A percentile compares a stretch with the other conserved stretches of the same genome.
Evolutionary conservation across 2,888 invertebrate species (phyloP).

Genomic region (Eilema depressum): DNA sequence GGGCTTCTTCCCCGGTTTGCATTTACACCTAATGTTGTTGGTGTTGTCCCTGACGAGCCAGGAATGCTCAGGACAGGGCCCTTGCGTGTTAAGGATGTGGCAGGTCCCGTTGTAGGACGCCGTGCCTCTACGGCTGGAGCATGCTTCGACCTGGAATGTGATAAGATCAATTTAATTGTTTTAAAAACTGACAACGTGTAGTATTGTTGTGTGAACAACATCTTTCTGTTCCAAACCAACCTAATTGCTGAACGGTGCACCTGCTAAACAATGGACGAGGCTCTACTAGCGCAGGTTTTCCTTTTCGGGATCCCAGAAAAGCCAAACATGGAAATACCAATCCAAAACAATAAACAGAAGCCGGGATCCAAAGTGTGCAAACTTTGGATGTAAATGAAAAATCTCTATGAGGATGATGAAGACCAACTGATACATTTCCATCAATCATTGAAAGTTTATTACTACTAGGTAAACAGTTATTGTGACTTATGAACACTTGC

Average conservation of each 20-base stretch:
- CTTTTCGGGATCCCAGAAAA: background rate
- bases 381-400: too few relatives aligned
- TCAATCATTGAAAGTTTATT: too few relatives aligned
- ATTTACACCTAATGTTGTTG: constrained; percentile 88
- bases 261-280: too few relatives aligned
- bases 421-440: too few relatives aligned
- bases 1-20: constrained; percentile 84
- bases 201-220: background rate
- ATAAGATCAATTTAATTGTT: background rate
- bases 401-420: too few relatives aligned
- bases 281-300: background rate
- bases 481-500: too few relatives aligned
- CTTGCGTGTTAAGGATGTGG: constrained; percentile 91
- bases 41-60: constrained; percentile 72
- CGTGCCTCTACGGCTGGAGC: constrained; percentile 88
- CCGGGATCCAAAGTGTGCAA: too few relatives aligned
- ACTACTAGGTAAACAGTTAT: too few relatives aligned
- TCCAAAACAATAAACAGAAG: too few relatives aligned
- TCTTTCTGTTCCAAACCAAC: too few relatives aligned
- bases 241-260: too few relatives aligned
- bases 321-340: background rate
- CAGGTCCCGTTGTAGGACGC: constrained; percentile 90
- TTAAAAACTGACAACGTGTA: background rate
- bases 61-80: constrained; percentile 91
- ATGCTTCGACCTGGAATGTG: constrained; percentile 77